Evolutionary conservation across 1,140 invertebrate genomes (phyloP), one percentile per base, ranked within the genome.

Genomic region (Plodia interpunctella): DNA sequence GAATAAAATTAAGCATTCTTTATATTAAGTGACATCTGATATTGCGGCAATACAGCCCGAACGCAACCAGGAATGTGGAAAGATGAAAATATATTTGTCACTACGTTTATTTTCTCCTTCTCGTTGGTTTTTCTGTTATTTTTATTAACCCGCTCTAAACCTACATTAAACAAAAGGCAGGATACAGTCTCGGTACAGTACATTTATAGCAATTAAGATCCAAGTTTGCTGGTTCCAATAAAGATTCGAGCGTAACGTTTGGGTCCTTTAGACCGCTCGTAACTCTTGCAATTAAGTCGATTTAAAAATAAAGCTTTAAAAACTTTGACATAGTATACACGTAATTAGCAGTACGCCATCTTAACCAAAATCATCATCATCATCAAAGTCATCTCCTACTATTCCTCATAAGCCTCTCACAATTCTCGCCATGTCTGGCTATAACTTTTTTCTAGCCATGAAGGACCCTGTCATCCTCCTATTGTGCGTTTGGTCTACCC

Each of bases 241-340:
- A 77, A 75, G 67, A 62, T 65, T 60, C 52, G 61, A 72, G 60
- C 55, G 63, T 73, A 76, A 78, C 72, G 71, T 65, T 53, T 57
- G 55, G 57, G 62, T 55, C 63, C 66, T 69, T 68, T 65, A 62
- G 63, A 59, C 64, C 57, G 61, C 63, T 76, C 76, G 79, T 82
- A 77, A 83, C 76, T 78, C 70, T 78, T 52, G 73, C 76, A 83
- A 83, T 83, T 81, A 80, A 83, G 76, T 74, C 80, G 74, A 82
- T 80, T 80, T 79, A 83, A 85, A 85, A 84, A 86, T 86, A 87
- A 81, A 78, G 74, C 73, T 63, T 38, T 80, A 80, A 75, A n/a
- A 71, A 66, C 65, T 67, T 55, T 60, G 55, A 60, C 38, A 15
- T 15, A 62, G 55, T 66, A 59, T 51, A 57, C 11, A 9, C 10